These are phyloP conservation scores for Smittia sp. DNA, from an alignment of 2,888 invertebrate species.

Conservation along the genomic window DNA sequence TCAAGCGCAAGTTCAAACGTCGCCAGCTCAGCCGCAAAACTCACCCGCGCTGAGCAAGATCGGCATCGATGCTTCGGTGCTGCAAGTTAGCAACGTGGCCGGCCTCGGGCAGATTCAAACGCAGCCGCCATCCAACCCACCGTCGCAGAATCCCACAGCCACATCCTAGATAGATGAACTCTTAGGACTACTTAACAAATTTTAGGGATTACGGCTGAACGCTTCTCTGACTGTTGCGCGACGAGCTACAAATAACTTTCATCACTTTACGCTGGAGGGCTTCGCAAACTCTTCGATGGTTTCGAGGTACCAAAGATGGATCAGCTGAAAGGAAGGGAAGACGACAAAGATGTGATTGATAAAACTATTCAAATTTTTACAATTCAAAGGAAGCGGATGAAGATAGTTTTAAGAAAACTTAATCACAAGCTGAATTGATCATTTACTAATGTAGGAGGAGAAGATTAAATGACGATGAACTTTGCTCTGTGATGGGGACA, in stretches of 20 bases:
- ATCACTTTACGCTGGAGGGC: not conserved
- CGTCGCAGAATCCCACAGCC: conserved; percentile 14
- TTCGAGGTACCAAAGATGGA: not conserved
- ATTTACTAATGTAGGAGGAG: not conserved
- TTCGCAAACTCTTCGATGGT: not conserved
- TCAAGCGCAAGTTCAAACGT: conserved; percentile 42
- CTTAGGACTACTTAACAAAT: conserved; percentile 32
- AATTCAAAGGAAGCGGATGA: not conserved
- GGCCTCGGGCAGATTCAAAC: not conserved
- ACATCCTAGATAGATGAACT: conserved; percentile 39
- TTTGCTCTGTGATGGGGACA: not conserved
- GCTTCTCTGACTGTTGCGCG: not conserved
- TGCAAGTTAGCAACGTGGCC: not conserved
- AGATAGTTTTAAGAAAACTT: not conserved
- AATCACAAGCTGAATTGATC: not conserved
- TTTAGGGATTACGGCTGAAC: conserved; percentile 22
- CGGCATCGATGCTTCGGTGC: not conserved
- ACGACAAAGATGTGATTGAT: not conserved
- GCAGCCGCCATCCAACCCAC: not conserved
- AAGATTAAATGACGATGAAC: not conserved
- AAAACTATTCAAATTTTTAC: not conserved
- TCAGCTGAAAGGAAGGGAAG: not conserved
- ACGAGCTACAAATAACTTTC: not conserved
- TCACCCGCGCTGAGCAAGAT: not conserved
- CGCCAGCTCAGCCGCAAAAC: conserved; percentile 41